Conservation (phyloP, 1,140 invertebrate genomes). For the Eurosta solidaginis region DNA sequence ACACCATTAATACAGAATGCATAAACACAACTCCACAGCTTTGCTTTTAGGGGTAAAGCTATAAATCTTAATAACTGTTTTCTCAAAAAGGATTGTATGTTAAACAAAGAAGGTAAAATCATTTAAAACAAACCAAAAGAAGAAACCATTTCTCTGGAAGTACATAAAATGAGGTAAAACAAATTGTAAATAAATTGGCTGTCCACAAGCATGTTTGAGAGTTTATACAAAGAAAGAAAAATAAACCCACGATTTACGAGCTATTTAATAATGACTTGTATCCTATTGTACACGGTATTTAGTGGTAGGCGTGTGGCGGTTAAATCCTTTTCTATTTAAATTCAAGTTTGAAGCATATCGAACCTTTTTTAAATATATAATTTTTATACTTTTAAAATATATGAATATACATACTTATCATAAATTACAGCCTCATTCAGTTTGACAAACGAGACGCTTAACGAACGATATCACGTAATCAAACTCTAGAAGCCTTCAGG, state of each 20-base stretch:
- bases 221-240: too few relatives aligned
- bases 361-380: too few relatives aligned
- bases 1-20: too few relatives aligned
- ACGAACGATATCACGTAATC: too few relatives aligned
- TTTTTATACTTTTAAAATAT: too few relatives aligned
- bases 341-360: not conserved
- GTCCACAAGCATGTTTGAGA: not conserved
- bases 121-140: too few relatives aligned
- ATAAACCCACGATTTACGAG: constrained; percentile 11
- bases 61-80: not conserved
- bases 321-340: not conserved
- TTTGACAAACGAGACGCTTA: too few relatives aligned
- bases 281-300: too few relatives aligned
- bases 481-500: too few relatives aligned
- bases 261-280: not conserved
- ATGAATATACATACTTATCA: too few relatives aligned
- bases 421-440: too few relatives aligned
- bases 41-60: not conserved
- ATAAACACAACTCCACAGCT: too few relatives aligned
- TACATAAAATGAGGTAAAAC: not conserved
- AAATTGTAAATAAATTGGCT: not conserved
- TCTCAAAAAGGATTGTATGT: not conserved
- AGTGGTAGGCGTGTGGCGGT: not conserved
- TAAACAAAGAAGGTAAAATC: not conserved
- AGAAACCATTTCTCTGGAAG: not conserved